Conservation (phyloP, 2,888 invertebrate species). For the Drosophila siamana region DNA sequence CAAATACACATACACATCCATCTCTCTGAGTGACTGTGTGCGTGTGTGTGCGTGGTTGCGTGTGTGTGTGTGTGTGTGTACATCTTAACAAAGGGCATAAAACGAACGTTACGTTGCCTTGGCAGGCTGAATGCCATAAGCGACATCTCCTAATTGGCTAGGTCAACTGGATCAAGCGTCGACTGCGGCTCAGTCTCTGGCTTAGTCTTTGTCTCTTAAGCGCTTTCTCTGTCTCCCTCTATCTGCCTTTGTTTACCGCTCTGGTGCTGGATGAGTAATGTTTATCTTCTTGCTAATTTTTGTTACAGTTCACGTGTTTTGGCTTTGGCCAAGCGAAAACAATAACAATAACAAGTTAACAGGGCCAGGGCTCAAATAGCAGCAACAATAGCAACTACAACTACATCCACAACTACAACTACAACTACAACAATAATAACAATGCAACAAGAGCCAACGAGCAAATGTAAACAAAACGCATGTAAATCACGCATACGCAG, state of each 20-base stretch:
- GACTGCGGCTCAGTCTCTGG: conserved; percentile 4
- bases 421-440: not conserved
- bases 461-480: conserved; percentile 68
- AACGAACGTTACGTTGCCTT: conserved; percentile 20
- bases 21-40: conserved; percentile 2
- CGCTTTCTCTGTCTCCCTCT: not conserved
- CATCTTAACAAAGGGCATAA: conserved; percentile 42
- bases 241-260: not conserved
- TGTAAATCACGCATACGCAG: conserved; percentile 79
- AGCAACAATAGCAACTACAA: conserved; percentile 22
- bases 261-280: conserved; percentile 19
- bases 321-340: conserved; percentile 65
- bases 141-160: conserved; percentile 18
- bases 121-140: conserved; percentile 9
- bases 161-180: conserved; percentile 9
- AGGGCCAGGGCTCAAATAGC: conserved; percentile 37
- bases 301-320: conserved; percentile 62
- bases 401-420: conserved; percentile 16
- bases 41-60: not conserved
- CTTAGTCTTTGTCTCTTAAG: not conserved
- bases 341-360: conserved; percentile 65
- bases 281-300: conserved; percentile 58
- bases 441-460: conserved; percentile 21
- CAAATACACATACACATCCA: conserved; percentile 10
- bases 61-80: not conserved